Evolutionary conservation across 2,888 invertebrate species (phyloP).

Genomic region (Cheilosia impressa): DNA sequence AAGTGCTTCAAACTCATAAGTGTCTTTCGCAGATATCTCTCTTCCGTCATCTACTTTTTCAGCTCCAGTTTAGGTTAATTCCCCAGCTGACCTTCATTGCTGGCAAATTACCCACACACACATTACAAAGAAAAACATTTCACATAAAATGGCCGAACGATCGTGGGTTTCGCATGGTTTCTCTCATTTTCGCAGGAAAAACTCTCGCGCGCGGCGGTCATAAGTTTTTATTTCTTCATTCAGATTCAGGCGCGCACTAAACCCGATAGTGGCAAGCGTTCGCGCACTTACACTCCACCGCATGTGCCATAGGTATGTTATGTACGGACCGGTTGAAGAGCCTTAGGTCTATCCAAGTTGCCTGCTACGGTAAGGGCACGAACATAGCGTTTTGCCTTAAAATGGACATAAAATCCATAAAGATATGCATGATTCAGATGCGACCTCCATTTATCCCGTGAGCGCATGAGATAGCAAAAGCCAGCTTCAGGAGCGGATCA

Average conservation of each 20-base stretch:
- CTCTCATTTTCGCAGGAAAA: slow-evolving; percentile 12
- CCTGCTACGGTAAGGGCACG: slow-evolving; percentile 59
- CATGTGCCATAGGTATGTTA: not conserved
- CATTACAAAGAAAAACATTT: slow-evolving; percentile 36
- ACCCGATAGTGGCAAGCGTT: slow-evolving; percentile 17
- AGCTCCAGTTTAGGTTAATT: slow-evolving; percentile 64
- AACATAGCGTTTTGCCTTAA: slow-evolving; percentile 56
- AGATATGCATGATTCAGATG: slow-evolving; percentile 66
- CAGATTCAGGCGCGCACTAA: slow-evolving; percentile 46
- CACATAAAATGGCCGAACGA: slow-evolving; percentile 30
- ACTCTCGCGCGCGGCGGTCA: slow-evolving; percentile 31
- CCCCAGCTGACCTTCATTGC: slow-evolving; percentile 58
- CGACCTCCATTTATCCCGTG: slow-evolving; percentile 47
- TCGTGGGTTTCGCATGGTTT: slow-evolving; percentile 11
- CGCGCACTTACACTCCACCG: slow-evolving; percentile 6
- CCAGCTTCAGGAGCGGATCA: slow-evolving; percentile 22
- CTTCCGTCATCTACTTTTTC: slow-evolving; percentile 36
- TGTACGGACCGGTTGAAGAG: slow-evolving; percentile 19
- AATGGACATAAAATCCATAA: slow-evolving; percentile 73
- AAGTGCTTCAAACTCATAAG: slow-evolving; percentile 9
- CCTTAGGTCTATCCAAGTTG: slow-evolving; percentile 48
- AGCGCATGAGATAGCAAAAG: slow-evolving; percentile 15
- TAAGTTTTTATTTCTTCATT: slow-evolving; percentile 74
- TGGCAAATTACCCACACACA: slow-evolving; percentile 34
- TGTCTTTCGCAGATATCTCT: slow-evolving; percentile 47